phyloP scores from a whole-genome alignment of 2,113 vertebrate species.

The Aythya baeri region DNA sequence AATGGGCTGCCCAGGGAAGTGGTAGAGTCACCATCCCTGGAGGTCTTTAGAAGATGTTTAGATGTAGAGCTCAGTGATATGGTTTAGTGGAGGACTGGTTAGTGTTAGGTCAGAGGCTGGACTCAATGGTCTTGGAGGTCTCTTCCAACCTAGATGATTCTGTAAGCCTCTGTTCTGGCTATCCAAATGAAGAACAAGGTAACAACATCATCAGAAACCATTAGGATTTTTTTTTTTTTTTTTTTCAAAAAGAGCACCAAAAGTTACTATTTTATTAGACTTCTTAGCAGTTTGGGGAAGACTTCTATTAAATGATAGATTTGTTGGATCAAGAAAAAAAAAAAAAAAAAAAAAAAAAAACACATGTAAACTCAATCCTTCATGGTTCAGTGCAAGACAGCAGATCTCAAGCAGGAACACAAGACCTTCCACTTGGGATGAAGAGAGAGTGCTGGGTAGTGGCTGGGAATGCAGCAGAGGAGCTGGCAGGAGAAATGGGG shows the following conservation, averaged over 20 bases:
- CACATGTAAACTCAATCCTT: not conserved
- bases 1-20: no score
- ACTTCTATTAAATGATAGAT: not conserved
- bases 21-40: no score
- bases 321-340: not conserved
- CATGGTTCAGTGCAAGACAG: not conserved
- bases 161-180: not conserved
- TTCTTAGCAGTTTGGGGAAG: not conserved
- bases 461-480: not conserved
- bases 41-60: no score
- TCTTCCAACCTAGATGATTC: no score
- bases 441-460: not conserved
- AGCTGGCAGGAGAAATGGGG: not conserved
- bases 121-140: no score
- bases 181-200: not conserved
- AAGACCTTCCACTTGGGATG: not conserved
- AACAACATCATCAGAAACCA: not conserved
- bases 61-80: no score
- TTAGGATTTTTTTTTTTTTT: not conserved
- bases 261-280: not conserved
- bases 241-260: not conserved
- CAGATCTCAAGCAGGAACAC: not conserved
- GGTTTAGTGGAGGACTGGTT: no score
- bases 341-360: not conserved
- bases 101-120: no score